A percentile compares a stretch with the other conserved stretches of the same genome.
phyloP scores from a whole-genome alignment of 2,797 vertebrate species.

The Pipistrellus pipistrellus region DNA sequence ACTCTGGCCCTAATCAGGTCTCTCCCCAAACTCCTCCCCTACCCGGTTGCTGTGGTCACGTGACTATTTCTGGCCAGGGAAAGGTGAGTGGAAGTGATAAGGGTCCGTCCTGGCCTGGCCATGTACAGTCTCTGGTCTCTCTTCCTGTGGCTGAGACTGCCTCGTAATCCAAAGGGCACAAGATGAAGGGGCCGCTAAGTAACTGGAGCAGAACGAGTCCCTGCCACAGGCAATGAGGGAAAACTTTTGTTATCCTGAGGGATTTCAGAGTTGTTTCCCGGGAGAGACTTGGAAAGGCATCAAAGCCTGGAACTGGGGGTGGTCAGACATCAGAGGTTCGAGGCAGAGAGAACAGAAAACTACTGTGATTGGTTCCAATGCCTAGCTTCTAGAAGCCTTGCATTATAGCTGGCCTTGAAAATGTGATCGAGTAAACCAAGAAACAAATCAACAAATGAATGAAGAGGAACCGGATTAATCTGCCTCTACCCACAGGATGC shows the following conservation, averaged over 20 bases:
- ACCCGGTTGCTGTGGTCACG: background rate
- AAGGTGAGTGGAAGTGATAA: background rate
- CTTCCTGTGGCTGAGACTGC: background rate
- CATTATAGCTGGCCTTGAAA: background rate
- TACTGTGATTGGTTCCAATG: background rate
- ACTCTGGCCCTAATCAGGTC: background rate
- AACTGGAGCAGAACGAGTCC: background rate
- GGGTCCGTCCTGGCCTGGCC: background rate
- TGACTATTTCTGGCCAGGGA: background rate
- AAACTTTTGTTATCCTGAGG: background rate
- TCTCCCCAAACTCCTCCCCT: background rate
- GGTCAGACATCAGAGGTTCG: fast-evolving
- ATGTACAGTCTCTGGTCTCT: background rate
- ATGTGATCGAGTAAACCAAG: background rate
- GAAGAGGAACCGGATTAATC: slow-evolving; percentile 3
- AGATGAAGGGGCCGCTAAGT: background rate
- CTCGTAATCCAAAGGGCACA: background rate
- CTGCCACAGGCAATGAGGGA: background rate
- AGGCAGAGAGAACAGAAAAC: background rate
- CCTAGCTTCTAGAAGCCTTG: background rate
- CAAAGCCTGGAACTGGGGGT: background rate
- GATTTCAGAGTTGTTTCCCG: background rate
- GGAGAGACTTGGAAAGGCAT: background rate
- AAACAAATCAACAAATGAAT: background rate
- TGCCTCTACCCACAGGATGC: slow-evolving; percentile 5